Conservation (phyloP, 2,113 vertebrate genomes). For the Myanophis thanlyinensis region DNA sequence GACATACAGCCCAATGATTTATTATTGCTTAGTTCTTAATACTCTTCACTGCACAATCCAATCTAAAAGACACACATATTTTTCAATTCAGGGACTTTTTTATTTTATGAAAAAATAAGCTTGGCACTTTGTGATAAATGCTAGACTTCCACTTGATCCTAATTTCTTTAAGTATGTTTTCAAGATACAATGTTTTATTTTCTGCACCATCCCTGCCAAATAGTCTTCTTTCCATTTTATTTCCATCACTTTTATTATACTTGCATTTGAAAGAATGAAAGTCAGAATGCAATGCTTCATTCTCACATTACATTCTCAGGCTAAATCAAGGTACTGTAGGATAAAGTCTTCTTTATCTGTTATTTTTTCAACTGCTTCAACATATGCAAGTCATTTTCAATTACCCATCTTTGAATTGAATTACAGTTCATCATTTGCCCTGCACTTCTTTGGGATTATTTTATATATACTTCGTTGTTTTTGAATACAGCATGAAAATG, state of each 20-base stretch:
- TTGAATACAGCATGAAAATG: not conserved
- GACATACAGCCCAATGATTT: slow-evolving; percentile 77
- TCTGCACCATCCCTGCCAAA: slow-evolving; percentile 17
- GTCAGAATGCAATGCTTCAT: not conserved
- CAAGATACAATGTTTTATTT: slow-evolving; percentile 45
- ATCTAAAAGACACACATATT: slow-evolving; percentile 84
- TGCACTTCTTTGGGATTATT: not conserved
- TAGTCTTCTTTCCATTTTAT: slow-evolving; percentile 19
- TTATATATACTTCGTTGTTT: not conserved
- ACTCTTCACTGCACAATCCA: slow-evolving; percentile 86
- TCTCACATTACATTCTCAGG: not conserved
- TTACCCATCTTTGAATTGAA: not conserved
- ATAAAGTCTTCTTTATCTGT: not conserved
- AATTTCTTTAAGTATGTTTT: slow-evolving; percentile 64
- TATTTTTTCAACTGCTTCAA: not conserved
- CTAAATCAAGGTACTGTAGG: not conserved
- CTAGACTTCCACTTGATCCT: slow-evolving; percentile 60
- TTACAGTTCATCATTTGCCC: not conserved
- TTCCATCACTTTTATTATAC: slow-evolving; percentile 24
- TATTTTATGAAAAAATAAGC: slow-evolving; percentile 81
- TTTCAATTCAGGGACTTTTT: slow-evolving; percentile 83
- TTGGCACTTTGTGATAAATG: slow-evolving; percentile 64
- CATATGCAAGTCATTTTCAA: not conserved
- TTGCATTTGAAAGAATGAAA: slow-evolving; percentile 48
- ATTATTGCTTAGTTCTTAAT: slow-evolving; percentile 81